Percentiles rank a stretch among this genome's conserved stretches.
Conservation (phyloP, 2,797 vertebrate genomes). For the Labeo calbasu region DNA sequence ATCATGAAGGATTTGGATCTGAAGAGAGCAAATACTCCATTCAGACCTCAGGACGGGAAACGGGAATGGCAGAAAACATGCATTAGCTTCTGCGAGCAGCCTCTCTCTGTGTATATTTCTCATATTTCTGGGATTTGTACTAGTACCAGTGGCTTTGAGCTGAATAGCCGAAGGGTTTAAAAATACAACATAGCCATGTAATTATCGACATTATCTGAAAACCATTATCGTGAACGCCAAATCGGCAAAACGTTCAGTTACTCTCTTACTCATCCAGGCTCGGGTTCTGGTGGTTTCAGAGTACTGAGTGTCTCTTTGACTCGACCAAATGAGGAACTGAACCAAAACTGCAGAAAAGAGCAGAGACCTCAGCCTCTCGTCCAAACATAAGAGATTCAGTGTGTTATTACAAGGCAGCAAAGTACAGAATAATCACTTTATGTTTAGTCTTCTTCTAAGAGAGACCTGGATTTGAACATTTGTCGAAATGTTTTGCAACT, state of each 20-base stretch:
- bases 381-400: conserved; percentile 35
- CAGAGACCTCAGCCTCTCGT: background rate
- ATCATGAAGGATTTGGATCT: conserved; percentile 21
- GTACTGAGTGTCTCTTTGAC: background rate
- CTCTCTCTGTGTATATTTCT: background rate
- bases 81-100: background rate
- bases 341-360: conserved; percentile 14
- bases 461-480: conserved; percentile 23
- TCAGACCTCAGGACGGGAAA: background rate
- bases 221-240: background rate
- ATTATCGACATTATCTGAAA: conserved; percentile 8
- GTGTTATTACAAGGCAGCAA: conserved; percentile 22
- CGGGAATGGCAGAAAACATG: background rate
- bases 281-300: conserved; percentile 1
- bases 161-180: background rate
- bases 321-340: conserved; percentile 8
- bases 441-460: conserved; percentile 18
- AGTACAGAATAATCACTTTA: conserved; percentile 18
- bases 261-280: background rate
- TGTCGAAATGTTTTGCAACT: background rate
- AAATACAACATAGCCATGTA: conserved; percentile 1
- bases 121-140: conserved; percentile 2
- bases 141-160: background rate
- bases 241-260: background rate
- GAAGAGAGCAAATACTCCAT: background rate